A percentile compares a stretch with the other conserved stretches of the same genome.
phyloP scores from a whole-genome alignment of 2,888 invertebrate species.

The Embidobia sp. region DNA sequence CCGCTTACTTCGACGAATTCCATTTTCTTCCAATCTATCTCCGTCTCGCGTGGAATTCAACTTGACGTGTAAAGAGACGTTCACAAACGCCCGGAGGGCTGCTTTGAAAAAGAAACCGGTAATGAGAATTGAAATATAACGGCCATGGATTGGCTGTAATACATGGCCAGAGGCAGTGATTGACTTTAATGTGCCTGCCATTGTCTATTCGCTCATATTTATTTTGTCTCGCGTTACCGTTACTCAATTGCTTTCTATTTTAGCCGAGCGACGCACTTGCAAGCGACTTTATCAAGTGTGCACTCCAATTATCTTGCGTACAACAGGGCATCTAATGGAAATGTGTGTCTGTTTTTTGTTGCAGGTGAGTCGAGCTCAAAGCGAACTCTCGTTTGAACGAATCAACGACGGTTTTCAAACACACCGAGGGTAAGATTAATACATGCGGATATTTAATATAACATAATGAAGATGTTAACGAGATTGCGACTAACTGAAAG shows the following conservation, averaged over 20 bases:
- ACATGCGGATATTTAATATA: slow-evolving; percentile 35
- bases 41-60: slow-evolving; percentile 64
- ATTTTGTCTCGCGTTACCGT: slow-evolving; percentile 12
- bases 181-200: slow-evolving; percentile 58
- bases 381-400: neutral
- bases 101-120: slow-evolving; percentile 65
- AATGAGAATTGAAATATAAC: slow-evolving; percentile 73
- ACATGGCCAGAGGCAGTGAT: slow-evolving; percentile 67
- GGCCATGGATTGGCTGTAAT: slow-evolving; percentile 68
- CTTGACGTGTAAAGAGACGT: slow-evolving; percentile 67
- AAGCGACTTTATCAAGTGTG: slow-evolving; percentile 3
- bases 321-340: neutral
- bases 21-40: slow-evolving; percentile 70
- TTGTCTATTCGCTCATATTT: slow-evolving; percentile 48
- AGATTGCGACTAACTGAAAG: slow-evolving; percentile 35
- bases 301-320: slow-evolving; percentile 11
- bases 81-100: slow-evolving; percentile 60
- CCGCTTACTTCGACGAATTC: slow-evolving; percentile 62
- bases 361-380: slow-evolving; percentile 42
- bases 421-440: slow-evolving; percentile 39
- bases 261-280: neutral
- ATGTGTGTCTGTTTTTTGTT: slow-evolving; percentile 32
- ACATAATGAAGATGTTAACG: slow-evolving; percentile 47
- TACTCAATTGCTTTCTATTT: slow-evolving; percentile 22
- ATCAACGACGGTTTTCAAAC: slow-evolving; percentile 2